Evolutionary conservation across 2,113 vertebrate genomes (phyloP).

Genomic region (Malurus alboscapulatus): DNA sequence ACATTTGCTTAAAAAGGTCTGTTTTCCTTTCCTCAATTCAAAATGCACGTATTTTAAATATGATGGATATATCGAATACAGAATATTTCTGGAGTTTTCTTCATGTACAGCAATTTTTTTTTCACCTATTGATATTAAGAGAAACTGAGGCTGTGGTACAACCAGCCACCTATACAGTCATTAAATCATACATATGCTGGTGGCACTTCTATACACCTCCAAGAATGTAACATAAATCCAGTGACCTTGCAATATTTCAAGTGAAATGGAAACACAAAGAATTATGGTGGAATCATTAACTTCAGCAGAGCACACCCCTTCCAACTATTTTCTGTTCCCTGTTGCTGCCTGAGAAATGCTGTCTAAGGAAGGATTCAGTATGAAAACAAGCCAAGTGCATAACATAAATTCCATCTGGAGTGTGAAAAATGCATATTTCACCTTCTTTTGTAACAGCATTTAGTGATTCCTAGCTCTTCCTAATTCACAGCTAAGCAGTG

Average conservation of each 20-base stretch:
- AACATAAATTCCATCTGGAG: background rate
- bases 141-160: background rate
- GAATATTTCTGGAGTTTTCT: background rate
- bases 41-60: background rate
- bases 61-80: background rate
- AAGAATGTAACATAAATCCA: background rate
- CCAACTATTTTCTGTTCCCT: background rate
- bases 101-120: background rate
- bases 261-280: background rate
- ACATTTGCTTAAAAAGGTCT: background rate
- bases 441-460: background rate
- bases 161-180: background rate
- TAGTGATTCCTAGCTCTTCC: background rate
- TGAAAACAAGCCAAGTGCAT: background rate
- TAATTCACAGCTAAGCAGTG: background rate
- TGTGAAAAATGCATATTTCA: background rate
- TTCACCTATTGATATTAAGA: background rate
- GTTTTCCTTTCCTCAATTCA: background rate
- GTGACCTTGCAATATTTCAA: background rate
- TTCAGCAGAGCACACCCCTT: background rate
- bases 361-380: background rate
- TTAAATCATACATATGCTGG: background rate
- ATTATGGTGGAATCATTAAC: background rate
- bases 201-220: background rate
- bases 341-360: background rate